Base-by-base conservation (phyloP, 1,140 invertebrate species). In the Bombyx mandarina region DNA sequence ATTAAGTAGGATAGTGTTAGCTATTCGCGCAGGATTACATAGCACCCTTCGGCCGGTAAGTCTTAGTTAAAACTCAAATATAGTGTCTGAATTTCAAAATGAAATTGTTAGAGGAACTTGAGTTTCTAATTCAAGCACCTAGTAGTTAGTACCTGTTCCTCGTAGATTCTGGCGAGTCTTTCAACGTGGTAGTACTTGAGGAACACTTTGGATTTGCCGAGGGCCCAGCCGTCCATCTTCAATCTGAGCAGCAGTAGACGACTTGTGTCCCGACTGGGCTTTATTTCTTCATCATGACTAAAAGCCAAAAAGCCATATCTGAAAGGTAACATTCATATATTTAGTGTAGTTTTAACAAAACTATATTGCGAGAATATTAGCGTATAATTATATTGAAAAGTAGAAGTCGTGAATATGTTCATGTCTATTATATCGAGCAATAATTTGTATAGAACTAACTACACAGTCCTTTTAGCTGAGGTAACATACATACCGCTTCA, bases 171-270 rank as follows among this genome's bases (percentile, higher is more conserved):
- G 0, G 94, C 91, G 1, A 97, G 82, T 61, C 94, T 92, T 82
- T 96, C 94, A 1, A 95, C 91, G 70, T 96, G 94, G 71, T 96
- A 96, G 76, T 96, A 96, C 71, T 96, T 96, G 0, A 97, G 88
- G 75, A 97, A 97, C 5, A 96, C 94, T 91, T 95, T 96, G 0
- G 93, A 93, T 71, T 93, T 94, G 22, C 94, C 94, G n/a, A 96
- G 83, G 8, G 94, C 94, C 93, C 93, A 96, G 45, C 94, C 93
- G 63, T 95, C 93, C 90, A 96, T 92, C 75, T 93, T 93, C 0
- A 96, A 73, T 56, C 93, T 90, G 7, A 94, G 69, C 18, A 96
- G 81, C 5, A 96, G 79, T 3, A 93, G 75, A 8, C 91, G 90
- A 79, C 94, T 95, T 63, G 92, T 93, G 63, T 95, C 93, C 58